Conservation (phyloP, 2,888 invertebrate species). For the Yponomeuta plumbellus region DNA sequence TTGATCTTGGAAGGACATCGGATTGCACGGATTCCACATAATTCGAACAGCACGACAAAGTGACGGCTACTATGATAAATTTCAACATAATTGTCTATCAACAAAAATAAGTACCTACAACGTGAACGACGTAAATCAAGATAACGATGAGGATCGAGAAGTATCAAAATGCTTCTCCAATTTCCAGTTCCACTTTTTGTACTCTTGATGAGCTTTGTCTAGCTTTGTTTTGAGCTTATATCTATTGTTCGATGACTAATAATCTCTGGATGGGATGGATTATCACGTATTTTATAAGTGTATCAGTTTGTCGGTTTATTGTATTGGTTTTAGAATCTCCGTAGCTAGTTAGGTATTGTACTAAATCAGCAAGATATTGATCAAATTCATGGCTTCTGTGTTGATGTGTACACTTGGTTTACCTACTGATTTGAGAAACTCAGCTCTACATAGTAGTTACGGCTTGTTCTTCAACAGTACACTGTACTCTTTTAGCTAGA, state of each 20-base stretch:
- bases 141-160: neutral
- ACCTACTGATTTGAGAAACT: slow-evolving; percentile 46
- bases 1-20: neutral
- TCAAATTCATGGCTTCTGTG: slow-evolving; percentile 37
- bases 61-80: neutral
- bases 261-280: neutral
- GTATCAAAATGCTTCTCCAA: neutral
- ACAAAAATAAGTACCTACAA: too few species aligned
- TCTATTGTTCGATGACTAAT: neutral
- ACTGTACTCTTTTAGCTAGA: slow-evolving; percentile 31
- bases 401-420: slow-evolving; percentile 38
- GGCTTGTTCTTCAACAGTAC: slow-evolving; percentile 27
- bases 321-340: slow-evolving; percentile 26
- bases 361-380: slow-evolving; percentile 40
- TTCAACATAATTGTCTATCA: neutral
- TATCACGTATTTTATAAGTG: slow-evolving; percentile 8
- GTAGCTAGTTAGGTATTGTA: too few species aligned
- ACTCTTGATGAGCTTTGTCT: neutral
- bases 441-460: slow-evolving; percentile 25
- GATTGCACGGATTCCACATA: neutral
- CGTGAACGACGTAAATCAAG: neutral
- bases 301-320: slow-evolving; percentile 30
- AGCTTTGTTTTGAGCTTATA: neutral
- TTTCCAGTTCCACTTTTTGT: neutral
- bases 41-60: neutral